A percentile compares a stretch with the other conserved stretches of the same genome.
phyloP scores from a whole-genome alignment of 2,113 vertebrate species.

The Triplophysa rosa region DNA sequence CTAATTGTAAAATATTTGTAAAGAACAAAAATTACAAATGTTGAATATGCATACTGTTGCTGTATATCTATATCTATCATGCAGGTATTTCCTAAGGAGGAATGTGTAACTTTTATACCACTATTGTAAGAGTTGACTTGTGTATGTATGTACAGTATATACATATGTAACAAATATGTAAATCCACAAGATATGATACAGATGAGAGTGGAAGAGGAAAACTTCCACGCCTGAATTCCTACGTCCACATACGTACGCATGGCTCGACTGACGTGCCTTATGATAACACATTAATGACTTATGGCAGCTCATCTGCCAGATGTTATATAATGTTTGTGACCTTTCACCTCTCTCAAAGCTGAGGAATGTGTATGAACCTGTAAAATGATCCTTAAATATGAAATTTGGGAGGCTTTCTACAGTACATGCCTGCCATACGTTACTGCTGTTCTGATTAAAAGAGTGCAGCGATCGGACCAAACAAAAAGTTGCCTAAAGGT shows the following conservation, averaged over 20 bases:
- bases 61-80: conserved; percentile 1
- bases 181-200: conserved; percentile 23
- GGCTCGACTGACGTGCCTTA: conserved; percentile 29
- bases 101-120: conserved; percentile 5
- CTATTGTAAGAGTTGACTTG: conserved; percentile 12
- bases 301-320: conserved; percentile 10
- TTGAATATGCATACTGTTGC: conserved; percentile 4
- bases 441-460: conserved; percentile 4
- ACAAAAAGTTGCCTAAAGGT: neutral
- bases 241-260: conserved; percentile 26
- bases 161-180: conserved; percentile 7
- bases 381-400: conserved; percentile 20
- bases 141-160: conserved; percentile 15
- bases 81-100: neutral
- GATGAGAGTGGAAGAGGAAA: conserved; percentile 7
- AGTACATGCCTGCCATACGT: neutral
- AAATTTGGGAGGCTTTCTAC: neutral
- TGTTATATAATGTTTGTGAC: conserved; percentile 41
- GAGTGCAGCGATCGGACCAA: neutral
- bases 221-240: conserved; percentile 16
- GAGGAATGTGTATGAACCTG: conserved; percentile 32
- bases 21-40: neutral
- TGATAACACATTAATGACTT: conserved; percentile 26
- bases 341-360: neutral
- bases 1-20: conserved; percentile 27